Conservation (phyloP, 2,113 vertebrate genomes). For the Hippolais icterina region DNA sequence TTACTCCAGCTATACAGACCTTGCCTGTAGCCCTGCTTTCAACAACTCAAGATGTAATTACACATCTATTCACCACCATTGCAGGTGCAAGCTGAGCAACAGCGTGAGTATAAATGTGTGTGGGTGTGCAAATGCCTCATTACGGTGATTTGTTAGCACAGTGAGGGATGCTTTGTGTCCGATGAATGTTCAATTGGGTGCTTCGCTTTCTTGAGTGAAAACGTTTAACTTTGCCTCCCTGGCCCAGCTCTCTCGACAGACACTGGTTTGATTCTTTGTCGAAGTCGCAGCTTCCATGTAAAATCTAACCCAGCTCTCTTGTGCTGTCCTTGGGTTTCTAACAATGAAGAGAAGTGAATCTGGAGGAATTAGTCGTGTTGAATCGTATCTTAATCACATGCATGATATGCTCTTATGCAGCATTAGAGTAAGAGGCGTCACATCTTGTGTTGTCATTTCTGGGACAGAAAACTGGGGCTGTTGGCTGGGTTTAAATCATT, state of each 20-base stretch:
- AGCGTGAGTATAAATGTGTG: neutral
- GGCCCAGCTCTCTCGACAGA: neutral
- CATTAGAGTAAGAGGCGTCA: conserved; percentile 17
- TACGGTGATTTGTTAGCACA: conserved; percentile 17
- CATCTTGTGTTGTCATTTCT: conserved; percentile 55
- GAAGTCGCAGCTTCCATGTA: neutral
- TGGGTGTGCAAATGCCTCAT: conserved; percentile 61
- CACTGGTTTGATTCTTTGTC: neutral
- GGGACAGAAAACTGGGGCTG: conserved; percentile 34
- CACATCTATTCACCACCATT: conserved; percentile 48
- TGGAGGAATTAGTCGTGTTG: neutral
- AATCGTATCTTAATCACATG: conserved; percentile 1
- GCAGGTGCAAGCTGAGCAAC: conserved; percentile 55
- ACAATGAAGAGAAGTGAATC: conserved; percentile 21
- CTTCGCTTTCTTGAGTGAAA: neutral
- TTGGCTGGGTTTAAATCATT: conserved; percentile 18
- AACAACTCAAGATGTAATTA: neutral
- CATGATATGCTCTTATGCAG: neutral
- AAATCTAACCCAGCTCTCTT: neutral
- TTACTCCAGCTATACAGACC: neutral
- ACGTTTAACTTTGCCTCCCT: neutral
- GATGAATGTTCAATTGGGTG: conserved; percentile 38
- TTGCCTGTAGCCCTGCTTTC: conserved; percentile 12
- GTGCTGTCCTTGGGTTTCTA: neutral
- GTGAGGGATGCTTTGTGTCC: neutral